Evolutionary conservation across 2,888 invertebrate genomes (phyloP).

Genomic region (Argyra leucocephala): DNA sequence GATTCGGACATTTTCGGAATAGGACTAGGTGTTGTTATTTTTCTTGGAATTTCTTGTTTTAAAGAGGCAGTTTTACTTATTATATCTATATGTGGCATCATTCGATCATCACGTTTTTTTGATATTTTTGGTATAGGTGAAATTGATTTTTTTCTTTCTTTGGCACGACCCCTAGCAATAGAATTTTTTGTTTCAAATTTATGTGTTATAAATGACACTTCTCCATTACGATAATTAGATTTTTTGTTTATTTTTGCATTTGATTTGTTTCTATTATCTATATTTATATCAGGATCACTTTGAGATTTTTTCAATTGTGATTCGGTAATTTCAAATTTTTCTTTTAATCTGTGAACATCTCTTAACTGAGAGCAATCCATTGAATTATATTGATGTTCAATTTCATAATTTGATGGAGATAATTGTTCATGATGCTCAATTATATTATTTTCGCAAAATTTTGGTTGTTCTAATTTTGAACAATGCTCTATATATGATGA

Average conservation of each 20-base stretch:
- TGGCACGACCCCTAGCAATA: conserved; percentile 45
- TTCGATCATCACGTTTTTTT: conserved; percentile 57
- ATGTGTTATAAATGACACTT: conserved; percentile 52
- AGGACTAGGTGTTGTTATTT: conserved; percentile 27
- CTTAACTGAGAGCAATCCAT: conserved; percentile 14
- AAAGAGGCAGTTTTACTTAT: conserved; percentile 74
- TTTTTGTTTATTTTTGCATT: conserved; percentile 38
- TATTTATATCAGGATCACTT: conserved; percentile 69
- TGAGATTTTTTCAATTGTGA: conserved; percentile 50
- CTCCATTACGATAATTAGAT: conserved; percentile 38
- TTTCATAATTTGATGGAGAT: conserved; percentile 16
- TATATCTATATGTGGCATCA: conserved; percentile 83
- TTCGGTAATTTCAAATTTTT: background rate
- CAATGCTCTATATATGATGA: conserved; percentile 16
- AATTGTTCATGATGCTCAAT: conserved; percentile 22
- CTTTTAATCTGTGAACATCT: conserved; percentile 14
- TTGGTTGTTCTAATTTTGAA: conserved; percentile 16
- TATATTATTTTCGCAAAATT: conserved; percentile 18
- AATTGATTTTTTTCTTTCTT: conserved; percentile 43
- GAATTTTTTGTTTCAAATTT: conserved; percentile 49
- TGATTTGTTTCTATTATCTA: conserved; percentile 46
- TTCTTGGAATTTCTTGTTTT: conserved; percentile 43
- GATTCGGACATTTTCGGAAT: conserved; percentile 24
- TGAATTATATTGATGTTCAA: conserved; percentile 31
- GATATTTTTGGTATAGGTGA: conserved; percentile 58